phyloP scores from a whole-genome alignment of 2,797 vertebrate species.

The Ataeniobius toweri region DNA sequence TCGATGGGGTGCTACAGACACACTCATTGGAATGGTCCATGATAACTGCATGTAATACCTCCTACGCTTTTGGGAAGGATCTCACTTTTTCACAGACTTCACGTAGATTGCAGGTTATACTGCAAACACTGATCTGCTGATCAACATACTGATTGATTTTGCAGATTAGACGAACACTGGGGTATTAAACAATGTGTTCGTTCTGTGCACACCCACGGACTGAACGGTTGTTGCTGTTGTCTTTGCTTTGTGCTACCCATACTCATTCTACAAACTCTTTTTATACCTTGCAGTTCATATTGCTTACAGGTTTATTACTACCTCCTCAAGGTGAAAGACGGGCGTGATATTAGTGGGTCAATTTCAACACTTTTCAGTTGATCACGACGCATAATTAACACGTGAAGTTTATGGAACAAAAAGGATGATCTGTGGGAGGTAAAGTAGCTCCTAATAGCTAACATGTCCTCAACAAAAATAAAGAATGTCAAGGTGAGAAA shows the following conservation, averaged over 20 bases:
- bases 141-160: conserved; percentile 1
- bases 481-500: neutral
- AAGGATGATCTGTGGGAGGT: neutral
- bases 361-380: neutral
- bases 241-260: neutral
- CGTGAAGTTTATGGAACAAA: neutral
- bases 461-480: neutral
- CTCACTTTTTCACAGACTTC: neutral
- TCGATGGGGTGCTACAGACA: neutral
- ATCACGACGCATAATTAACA: neutral
- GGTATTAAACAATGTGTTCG: neutral
- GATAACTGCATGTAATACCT: neutral
- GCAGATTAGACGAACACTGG: neutral
- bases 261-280: neutral
- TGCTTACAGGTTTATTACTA: no score
- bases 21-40: neutral
- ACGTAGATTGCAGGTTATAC: no score
- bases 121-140: neutral
- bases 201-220: neutral
- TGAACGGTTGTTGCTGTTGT: neutral
- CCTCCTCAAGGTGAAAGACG: neutral
- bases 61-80: neutral
- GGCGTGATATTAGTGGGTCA: neutral
- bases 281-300: neutral
- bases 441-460: neutral